Base-by-base conservation (phyloP, 2,888 invertebrate genomes). In the Masnerella sp. region DNA sequence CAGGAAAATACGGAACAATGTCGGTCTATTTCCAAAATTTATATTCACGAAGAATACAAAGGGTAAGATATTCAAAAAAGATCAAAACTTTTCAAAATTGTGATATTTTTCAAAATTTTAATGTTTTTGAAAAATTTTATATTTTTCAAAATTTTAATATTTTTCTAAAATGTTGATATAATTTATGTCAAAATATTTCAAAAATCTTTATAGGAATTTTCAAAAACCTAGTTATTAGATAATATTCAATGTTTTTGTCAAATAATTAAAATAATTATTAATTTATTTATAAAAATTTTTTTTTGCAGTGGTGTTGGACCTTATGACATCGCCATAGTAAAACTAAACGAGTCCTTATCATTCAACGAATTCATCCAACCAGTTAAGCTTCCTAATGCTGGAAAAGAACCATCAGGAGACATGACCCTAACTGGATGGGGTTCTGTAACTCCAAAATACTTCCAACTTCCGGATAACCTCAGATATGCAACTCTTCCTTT, bases 321-420 rank as follows among this genome's bases (percentile, higher is more conserved):
- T 18, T 88, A 89, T 76, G 91, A 91, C 80, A 88, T 91, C 15
- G 90, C 89, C 20, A 75, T 91, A 3, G 73, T 90, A 5, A 84
- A 84, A 54, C 79, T 90, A 36, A 76, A 74, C 17, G 69, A 65
- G 1, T 80, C 85, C 0, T 81, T 89, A 47, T 70, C 43, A 0
- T 80, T 85, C 12, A 84, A 80, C 43, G 81, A 81, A 1, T 74
- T 49, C 9, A 87, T 89, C 0, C 79, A 85, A 20, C 75, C 88
- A 0, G 84, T 89, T 30, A 65, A 62, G 14, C 75, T 90, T 14
- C 88, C 89, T 2, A 30, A 54, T 8, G 40, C 78, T 8, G 83
- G 76, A 15, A 40, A 52, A 2, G 61, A 72, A 0, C 83, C 85
- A 9, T 30, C 61, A 0, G 89, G 88, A 61, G 47, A 73, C 5